A percentile compares a stretch with the other conserved stretches of the same genome.
Evolutionary conservation across 2,113 vertebrate genomes (phyloP).

Genomic region (Merops nubicus): DNA sequence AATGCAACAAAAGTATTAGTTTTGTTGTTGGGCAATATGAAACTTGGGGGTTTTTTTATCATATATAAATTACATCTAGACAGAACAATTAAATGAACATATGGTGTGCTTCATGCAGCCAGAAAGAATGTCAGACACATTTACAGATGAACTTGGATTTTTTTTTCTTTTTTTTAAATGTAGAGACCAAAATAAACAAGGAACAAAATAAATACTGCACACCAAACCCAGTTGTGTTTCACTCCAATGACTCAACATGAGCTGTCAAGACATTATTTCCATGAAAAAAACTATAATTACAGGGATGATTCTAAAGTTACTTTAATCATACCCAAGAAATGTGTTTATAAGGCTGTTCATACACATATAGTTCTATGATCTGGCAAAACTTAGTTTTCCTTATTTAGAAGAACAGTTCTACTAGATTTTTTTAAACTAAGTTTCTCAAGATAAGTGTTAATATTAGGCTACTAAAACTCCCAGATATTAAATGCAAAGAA

Average conservation of each 20-base stretch:
- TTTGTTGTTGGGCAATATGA: too few species aligned
- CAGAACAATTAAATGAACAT: neutral
- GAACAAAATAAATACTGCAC: slow-evolving; percentile 26
- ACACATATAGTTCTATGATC: neutral
- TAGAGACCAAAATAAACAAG: slow-evolving; percentile 26
- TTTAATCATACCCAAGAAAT: neutral
- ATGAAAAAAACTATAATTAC: too few species aligned
- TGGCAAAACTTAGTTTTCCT: neutral
- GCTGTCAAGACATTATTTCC: slow-evolving; percentile 4
- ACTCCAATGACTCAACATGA: neutral
- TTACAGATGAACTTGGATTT: neutral
- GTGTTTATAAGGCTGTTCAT: neutral
- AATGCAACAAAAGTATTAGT: too few species aligned
- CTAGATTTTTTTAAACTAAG: neutral
- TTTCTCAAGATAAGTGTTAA: neutral
- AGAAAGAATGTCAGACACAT: neutral
- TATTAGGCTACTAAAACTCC: neutral
- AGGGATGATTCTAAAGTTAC: too few species aligned
- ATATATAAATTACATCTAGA: neutral
- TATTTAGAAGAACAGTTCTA: neutral
- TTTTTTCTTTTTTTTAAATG: too few species aligned
- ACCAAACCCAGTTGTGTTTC: slow-evolving; percentile 16
- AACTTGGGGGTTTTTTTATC: too few species aligned
- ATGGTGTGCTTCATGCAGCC: neutral
- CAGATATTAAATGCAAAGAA: neutral